phyloP scores from a whole-genome alignment of 2,113 vertebrate genomes.

The Salvelinus namaycush region DNA sequence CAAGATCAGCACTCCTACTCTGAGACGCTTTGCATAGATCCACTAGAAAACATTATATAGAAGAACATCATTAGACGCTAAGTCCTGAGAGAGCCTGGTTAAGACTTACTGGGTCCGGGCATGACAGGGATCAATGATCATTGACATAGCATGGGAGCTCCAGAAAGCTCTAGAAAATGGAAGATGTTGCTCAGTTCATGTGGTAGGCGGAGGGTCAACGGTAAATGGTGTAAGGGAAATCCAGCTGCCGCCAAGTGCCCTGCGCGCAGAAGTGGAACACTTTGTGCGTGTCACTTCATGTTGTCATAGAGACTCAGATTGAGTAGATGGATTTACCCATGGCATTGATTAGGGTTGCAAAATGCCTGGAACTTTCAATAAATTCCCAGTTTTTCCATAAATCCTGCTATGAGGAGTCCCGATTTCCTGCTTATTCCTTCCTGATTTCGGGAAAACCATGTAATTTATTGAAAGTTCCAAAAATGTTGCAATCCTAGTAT shows the following conservation, averaged over 20 bases:
- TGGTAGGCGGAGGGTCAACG: neutral
- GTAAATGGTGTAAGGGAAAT: conserved; percentile 16
- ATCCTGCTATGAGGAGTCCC: no score
- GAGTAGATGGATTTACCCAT: neutral
- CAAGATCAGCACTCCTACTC: no score
- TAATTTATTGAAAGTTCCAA: no score
- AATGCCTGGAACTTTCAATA: no score
- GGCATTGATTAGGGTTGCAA: neutral
- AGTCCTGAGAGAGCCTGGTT: conserved; percentile 9
- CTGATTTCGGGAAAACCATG: no score
- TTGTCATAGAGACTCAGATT: neutral
- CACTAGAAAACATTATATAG: neutral
- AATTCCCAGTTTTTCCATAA: no score
- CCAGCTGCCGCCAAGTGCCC: conserved; percentile 11
- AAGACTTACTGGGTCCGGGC: neutral
- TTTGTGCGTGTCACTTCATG: neutral
- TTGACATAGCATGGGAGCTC: neutral
- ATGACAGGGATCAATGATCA: conserved; percentile 11
- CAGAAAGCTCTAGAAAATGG: conserved; percentile 34
- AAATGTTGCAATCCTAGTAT: neutral
- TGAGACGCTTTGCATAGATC: conserved; percentile 1
- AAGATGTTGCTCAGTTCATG: conserved; percentile 4
- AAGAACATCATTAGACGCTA: conserved; percentile 14
- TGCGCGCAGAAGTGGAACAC: neutral
- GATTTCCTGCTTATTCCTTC: no score